A percentile compares a stretch with the other conserved stretches of the same genome.
Conservation (phyloP, 2,888 invertebrate species). For the Leptodirus hochenwartii region DNA sequence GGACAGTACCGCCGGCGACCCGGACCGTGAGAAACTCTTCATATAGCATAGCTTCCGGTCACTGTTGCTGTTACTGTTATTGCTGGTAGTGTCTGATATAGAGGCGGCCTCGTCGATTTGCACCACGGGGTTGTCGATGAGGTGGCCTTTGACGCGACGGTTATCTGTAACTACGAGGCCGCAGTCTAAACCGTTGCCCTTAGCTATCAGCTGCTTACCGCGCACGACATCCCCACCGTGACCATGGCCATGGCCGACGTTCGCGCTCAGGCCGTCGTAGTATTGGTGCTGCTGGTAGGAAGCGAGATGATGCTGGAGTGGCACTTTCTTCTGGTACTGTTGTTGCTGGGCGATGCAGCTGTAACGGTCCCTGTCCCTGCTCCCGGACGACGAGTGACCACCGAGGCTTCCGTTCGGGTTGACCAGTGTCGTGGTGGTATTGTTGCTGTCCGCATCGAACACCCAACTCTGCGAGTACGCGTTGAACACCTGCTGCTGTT, state of each 20-base stretch:
- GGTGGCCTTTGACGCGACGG: too few species aligned
- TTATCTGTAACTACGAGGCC: slow-evolving; percentile 14
- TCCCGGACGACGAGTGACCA: slow-evolving; percentile 17
- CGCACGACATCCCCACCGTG: slow-evolving; percentile 4
- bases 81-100: slow-evolving; percentile 19
- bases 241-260: slow-evolving; percentile 12
- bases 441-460: slow-evolving; percentile 24
- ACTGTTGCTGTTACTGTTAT: slow-evolving; percentile 21
- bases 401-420: slow-evolving; percentile 15
- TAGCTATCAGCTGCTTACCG: slow-evolving; percentile 7
- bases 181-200: slow-evolving; percentile 13
- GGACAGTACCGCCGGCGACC: slow-evolving; percentile 28
- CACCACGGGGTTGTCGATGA: slow-evolving; percentile 27
- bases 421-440: slow-evolving; percentile 14
- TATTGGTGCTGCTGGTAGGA: slow-evolving; percentile 16
- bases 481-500: slow-evolving; percentile 16
- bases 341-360: slow-evolving; percentile 8
- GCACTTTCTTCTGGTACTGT: slow-evolving; percentile 9
- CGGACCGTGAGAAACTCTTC: slow-evolving; percentile 32
- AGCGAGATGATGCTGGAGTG: slow-evolving; percentile 14
- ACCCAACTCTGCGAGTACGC: slow-evolving; percentile 34
- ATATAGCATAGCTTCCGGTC: slow-evolving; percentile 29
- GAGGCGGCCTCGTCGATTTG: slow-evolving; percentile 29
- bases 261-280: slow-evolving; percentile 19
- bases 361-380: slow-evolving; percentile 1